Base-by-base conservation (phyloP, 2,888 invertebrate species). In the Argynnis bischoffii region DNA sequence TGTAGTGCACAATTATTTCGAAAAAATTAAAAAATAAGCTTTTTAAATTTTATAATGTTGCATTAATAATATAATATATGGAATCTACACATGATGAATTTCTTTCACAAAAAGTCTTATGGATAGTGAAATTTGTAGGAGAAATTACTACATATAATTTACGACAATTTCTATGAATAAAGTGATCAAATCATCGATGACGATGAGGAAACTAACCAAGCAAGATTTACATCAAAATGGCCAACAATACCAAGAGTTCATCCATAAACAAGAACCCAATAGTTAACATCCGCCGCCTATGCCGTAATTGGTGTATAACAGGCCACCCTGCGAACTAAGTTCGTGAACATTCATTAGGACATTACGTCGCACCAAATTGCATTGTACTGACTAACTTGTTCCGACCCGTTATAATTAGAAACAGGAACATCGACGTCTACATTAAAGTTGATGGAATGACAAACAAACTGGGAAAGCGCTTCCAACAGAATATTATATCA, bases 291-390 rank as follows among this genome's bases (percentile, higher is more conserved):
- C 59, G 16, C 1, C 26, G 35, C 48, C 59, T 31, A 5, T 31
- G 35, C 41, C 77, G 74, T 79, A 79, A 79, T 79, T 81, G 79
- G 75, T 70, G 75, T 72, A 75, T 76, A 72, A 72, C 75, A 73
- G 70, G 64, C 64, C 69, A 65, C 55, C 68, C 48, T 57, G 6
- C 70, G 64, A 81, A 83, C 79, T 81, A 78, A 78, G 78, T 77
- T 76, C 67, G 72, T 75, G 77, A 74, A 71, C 75, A 74, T 76
- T 74, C 81, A 82, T 81, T 83, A 76, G 78, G 75, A 78, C 80
- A 82, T 84, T 82, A 80, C 78, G 75, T 76, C 71, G 74, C 75
- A 77, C 79, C 77, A 79, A 84, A 83, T 83, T 82, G 82, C 81
- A 80, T 81, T 83, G 81, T 81, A 79, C 76, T 72, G 68, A 67